Evolutionary conservation across 2,113 vertebrate genomes (phyloP).

Genomic region (Protomyctophum bolini): DNA sequence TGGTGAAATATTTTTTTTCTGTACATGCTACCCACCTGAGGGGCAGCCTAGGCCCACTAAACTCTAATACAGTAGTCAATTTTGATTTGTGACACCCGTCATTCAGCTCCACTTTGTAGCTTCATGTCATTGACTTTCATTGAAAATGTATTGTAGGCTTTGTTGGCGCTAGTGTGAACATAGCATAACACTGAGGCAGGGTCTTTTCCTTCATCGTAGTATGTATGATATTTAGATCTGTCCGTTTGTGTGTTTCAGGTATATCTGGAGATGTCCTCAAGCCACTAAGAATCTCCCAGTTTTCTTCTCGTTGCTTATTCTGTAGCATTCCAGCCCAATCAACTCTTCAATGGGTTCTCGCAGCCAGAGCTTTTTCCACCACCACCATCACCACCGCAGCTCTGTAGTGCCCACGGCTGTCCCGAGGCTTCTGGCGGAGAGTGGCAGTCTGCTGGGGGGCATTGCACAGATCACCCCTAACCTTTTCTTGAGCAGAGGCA

Average conservation of each 20-base stretch:
- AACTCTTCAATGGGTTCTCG: conserved; percentile 87
- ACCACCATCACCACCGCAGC: conserved; percentile 76
- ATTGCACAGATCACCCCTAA: conserved; percentile 96
- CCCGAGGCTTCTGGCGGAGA: conserved; percentile 88
- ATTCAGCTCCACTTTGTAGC: neutral
- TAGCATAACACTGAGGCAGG: neutral
- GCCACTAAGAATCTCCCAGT: conserved; percentile 52
- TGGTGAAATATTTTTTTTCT: no score
- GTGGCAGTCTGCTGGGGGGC: conserved; percentile 83
- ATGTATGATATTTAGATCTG: conserved; percentile 36
- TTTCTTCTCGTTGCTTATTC: conserved; percentile 10
- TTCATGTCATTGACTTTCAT: neutral
- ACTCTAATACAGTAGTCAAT: no score
- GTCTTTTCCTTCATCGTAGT: conserved; percentile 7
- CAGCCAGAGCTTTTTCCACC: conserved; percentile 87
- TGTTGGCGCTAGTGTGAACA: conserved; percentile 7
- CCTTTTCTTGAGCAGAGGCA: conserved; percentile 94
- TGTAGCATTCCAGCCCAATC: conserved; percentile 10
- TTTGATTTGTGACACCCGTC: no score
- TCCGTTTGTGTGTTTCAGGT: conserved; percentile 57
- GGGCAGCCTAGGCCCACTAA: no score
- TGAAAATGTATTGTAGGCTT: neutral
- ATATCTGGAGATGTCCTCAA: conserved; percentile 47
- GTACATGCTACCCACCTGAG: no score
- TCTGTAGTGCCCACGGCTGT: conserved; percentile 79